Base-by-base conservation (phyloP, 2,113 vertebrate species). In the Bufo gargarizans region DNA sequence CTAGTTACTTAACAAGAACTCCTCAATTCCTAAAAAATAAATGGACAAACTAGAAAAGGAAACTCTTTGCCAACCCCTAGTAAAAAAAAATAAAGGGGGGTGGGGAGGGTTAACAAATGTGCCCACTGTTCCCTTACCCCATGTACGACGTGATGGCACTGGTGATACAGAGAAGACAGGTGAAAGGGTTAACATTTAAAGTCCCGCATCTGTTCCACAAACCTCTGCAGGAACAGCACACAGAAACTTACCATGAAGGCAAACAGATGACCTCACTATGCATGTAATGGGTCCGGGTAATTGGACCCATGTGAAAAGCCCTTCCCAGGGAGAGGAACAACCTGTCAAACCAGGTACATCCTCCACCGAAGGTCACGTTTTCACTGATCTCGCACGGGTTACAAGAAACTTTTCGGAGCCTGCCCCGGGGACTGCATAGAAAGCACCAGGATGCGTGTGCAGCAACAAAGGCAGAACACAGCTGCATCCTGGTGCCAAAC, bases 311-410 rank as follows among this genome's bases (percentile, higher is more conserved):
- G 43, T 82, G 86, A 82, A 76, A 11, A 50, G 56, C 55, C 86
- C 86, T 82, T 50, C 67, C 53, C 65, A 74, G 86, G 61, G 77
- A 47, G 86, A 77, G 77, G 86, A 69, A 87, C 85, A 87, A 87
- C 86, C 63, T 88, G 86, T 88, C 86, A 82, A 55, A 87, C 86
- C 86, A 87, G 86, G 86, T 87, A 87, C n/a, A 58, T 65, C 59
- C 58, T 72, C 65, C 50, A n/a, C 53, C 16, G n/a, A 55, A 45
- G 55, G 63, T 67, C 59, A 79, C 47, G 9, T 65, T 49, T 82
- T 45, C 11, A 67, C 81, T 53, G 81, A 83, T 49, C 81, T 67
- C 5, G 22, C 63, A 33, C 20, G 61, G 69, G 59, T 17, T 33
- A 4, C 14, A 19, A 55, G 49, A 13, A 58, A n/a, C n/a, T 33